These are phyloP conservation scores for Chironomus striatipennis DNA, from an alignment of 1,140 invertebrate genomes.

Conservation along the genomic window DNA sequence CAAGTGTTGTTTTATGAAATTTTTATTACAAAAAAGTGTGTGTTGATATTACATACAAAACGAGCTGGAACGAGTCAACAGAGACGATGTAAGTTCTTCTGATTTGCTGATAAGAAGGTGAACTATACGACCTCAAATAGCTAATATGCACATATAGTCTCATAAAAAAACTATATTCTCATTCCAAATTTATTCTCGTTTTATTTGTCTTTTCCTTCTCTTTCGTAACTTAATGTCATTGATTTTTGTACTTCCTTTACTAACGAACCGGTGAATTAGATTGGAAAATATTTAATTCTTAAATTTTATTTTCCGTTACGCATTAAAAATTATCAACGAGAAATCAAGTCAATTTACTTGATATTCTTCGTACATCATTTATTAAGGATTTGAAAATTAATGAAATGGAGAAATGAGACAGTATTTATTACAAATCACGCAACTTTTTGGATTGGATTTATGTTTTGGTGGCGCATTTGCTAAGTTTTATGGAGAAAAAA, in stretches of 20 bases:
- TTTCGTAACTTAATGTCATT: background rate
- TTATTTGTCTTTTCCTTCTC: background rate
- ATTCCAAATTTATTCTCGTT: background rate
- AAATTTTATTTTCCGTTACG: background rate
- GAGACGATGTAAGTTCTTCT: background rate
- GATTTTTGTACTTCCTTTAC: background rate
- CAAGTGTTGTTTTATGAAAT: no score
- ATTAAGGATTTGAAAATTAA: no score
- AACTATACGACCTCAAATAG: background rate
- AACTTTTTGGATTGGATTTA: no score
- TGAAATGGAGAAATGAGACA: no score
- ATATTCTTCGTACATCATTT: no score
- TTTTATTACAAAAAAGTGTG: no score
- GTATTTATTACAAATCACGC: no score
- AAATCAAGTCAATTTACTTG: no score
- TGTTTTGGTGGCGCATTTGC: no score
- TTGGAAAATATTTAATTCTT: background rate
- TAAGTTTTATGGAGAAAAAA: no score
- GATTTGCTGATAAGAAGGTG: background rate
- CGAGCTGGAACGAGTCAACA: background rate
- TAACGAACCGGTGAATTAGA: slow-evolving; percentile 4
- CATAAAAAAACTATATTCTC: background rate
- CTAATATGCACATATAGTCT: background rate
- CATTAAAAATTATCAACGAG: no score
- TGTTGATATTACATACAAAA: no score